Evolutionary conservation across 2,113 vertebrate species (phyloP).

Genomic region (Myrmecophaga tridactyla): DNA sequence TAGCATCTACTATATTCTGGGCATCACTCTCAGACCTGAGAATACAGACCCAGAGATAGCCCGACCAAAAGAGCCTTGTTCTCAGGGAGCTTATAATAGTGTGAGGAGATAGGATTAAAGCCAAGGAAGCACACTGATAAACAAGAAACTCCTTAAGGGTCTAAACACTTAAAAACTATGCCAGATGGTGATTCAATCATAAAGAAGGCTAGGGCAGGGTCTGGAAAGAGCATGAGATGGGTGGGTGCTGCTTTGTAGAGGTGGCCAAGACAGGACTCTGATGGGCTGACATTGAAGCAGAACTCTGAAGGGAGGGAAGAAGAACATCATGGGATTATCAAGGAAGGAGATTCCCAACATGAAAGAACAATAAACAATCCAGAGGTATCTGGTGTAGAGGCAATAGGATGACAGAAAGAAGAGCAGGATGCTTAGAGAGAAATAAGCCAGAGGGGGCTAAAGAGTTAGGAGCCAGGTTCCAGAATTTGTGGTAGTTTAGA

Average conservation of each 20-base stretch:
- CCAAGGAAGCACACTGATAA: fast-evolving
- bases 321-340: fast-evolving
- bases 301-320: neutral
- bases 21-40: neutral
- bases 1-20: fast-evolving
- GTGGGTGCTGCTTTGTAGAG: too few species aligned
- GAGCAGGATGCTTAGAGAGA: too few species aligned
- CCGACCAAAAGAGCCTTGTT: neutral
- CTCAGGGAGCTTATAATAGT: neutral
- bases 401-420: fast-evolving
- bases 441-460: too few species aligned
- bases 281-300: neutral
- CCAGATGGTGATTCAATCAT: fast-evolving
- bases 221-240: too few species aligned
- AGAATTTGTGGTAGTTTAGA: too few species aligned
- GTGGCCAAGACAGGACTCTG: neutral
- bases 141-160: neutral
- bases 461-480: neutral
- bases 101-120: neutral
- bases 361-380: fast-evolving
- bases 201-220: too few species aligned
- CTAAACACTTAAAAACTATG: fast-evolving
- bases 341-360: too few species aligned
- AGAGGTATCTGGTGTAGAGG: too few species aligned
- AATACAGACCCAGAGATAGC: too few species aligned